Conservation (phyloP, 2,797 vertebrate genomes). For the Parotocinclus haroldoi region DNA sequence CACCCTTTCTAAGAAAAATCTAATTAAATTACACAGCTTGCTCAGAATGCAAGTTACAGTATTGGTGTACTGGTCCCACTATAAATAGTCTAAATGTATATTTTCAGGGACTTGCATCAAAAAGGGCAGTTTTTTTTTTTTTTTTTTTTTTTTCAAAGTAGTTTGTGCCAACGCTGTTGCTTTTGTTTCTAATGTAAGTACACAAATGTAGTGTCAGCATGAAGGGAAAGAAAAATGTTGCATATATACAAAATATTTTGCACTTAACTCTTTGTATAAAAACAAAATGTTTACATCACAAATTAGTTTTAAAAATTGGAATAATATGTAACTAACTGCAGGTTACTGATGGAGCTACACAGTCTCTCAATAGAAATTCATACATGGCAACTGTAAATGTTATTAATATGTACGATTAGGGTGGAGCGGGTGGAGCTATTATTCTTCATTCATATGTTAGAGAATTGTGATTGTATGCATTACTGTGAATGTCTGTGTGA, state of each 20-base stretch:
- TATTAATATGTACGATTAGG: too few relatives aligned
- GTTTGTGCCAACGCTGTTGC: background rate
- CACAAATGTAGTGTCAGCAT: constrained; percentile 19
- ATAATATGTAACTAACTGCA: constrained; percentile 4
- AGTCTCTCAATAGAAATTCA: constrained; percentile 2
- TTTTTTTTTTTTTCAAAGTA: constrained; percentile 1
- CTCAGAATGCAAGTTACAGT: background rate
- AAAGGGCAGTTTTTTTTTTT: background rate
- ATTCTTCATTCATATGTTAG: too few relatives aligned
- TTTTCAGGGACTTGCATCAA: background rate
- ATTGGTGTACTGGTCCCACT: background rate
- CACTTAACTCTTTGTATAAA: constrained; percentile 33
- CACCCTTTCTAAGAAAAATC: constrained; percentile 2
- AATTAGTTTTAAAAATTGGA: constrained; percentile 23
- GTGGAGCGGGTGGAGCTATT: too few relatives aligned
- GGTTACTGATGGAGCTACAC: constrained; percentile 2
- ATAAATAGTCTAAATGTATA: constrained; percentile 17
- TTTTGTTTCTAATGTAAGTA: constrained; percentile 26
- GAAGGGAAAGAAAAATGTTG: constrained; percentile 9
- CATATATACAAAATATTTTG: constrained; percentile 20
- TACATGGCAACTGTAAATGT: too few relatives aligned
- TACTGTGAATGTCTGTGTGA: too few relatives aligned
- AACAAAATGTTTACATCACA: constrained; percentile 46
- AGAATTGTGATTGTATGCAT: too few relatives aligned
- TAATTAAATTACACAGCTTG: background rate